Base-by-base conservation (phyloP, 1,140 invertebrate genomes). In the Hycleus phaleratus region DNA sequence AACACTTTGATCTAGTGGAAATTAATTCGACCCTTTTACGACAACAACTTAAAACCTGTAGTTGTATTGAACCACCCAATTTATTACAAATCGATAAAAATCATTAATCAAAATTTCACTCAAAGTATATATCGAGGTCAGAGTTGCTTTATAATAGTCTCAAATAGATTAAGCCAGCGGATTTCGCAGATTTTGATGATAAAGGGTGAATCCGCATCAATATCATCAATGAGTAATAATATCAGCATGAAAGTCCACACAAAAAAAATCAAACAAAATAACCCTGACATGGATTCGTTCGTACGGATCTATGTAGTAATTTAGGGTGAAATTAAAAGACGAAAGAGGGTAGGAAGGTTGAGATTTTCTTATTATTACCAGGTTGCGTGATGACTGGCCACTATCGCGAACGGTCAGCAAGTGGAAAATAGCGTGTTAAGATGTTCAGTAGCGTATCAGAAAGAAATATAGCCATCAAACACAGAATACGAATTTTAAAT, bases 391-490 rank as follows among this genome's bases (percentile, higher is more conserved):
- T 64, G 32, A 18, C 18, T 60, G 46, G 55, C 43, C 42, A 32
- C 32, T 32, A 54, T 57, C 56, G 63, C 10, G 56, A 60, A 51
- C 59, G 62, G 60, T 51, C 59, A 60, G 56, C 61, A 65, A 68
- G 65, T 68, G 60, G 62, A 68, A 56, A 59, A 67, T 68, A 58
- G 67, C 67, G 65, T 68, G 67, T 64, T 26, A 52, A 60, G 57
- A 63, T 63, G 50, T 10, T 48, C 67, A 68, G 53, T 56, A 65
- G 63, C 65, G 67, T 48, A 46, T 38, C 18, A 26, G 10, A 25
- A 26, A 32, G 24, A 46, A 32, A 12, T 26, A 18, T 7, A 9
- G 3, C n/a, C 3, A 46, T 12, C 7, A 46, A 18, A 18, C 1
- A 18, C 2, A 1, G 18, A 18, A 18, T 1, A 18, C 1, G 18